phyloP scores from a whole-genome alignment of 2,797 vertebrate genomes.

The Hyperoplus lanceolatus region DNA sequence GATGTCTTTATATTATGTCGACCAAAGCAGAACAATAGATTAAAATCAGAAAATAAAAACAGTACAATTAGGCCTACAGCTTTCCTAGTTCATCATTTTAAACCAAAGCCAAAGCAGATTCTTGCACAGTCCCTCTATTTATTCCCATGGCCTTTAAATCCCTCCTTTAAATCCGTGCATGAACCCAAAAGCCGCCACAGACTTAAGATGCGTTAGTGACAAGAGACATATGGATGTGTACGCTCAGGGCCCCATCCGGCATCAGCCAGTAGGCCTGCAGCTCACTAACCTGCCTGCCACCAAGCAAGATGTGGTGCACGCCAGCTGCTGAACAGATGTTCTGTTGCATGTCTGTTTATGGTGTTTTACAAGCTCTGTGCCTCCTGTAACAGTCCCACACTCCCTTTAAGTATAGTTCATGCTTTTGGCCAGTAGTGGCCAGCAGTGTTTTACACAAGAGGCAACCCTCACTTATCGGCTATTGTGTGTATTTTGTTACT shows the following conservation, averaged over 20 bases:
- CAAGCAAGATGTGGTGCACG: constrained; percentile 33
- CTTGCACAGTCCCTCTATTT: constrained; percentile 10
- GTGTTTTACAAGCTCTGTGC: constrained; percentile 35
- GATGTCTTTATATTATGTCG: constrained; percentile 16
- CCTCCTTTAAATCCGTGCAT: background rate
- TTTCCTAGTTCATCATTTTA: constrained; percentile 6
- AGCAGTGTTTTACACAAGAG: constrained; percentile 48
- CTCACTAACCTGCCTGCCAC: constrained; percentile 53
- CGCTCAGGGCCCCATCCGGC: constrained; percentile 45
- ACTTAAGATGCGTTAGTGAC: constrained; percentile 62
- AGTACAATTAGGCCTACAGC: background rate
- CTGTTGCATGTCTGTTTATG: constrained; percentile 66
- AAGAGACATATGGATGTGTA: constrained; percentile 71
- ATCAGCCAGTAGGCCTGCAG: constrained; percentile 62
- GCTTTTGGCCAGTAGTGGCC: constrained; percentile 60
- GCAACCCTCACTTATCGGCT: background rate
- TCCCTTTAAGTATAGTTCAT: constrained; percentile 20
- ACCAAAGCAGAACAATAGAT: background rate
- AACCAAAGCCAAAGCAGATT: constrained; percentile 5
- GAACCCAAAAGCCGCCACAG: constrained; percentile 23
- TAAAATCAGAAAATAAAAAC: background rate
- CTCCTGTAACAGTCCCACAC: constrained; percentile 12
- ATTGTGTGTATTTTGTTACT: background rate
- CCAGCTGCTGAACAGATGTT: constrained; percentile 56
- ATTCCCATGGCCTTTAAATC: constrained; percentile 18